Evolutionary conservation across 2,797 vertebrate genomes (phyloP), one percentile per base, ranked within the genome.

Genomic region (Gorsachius magnificus): DNA sequence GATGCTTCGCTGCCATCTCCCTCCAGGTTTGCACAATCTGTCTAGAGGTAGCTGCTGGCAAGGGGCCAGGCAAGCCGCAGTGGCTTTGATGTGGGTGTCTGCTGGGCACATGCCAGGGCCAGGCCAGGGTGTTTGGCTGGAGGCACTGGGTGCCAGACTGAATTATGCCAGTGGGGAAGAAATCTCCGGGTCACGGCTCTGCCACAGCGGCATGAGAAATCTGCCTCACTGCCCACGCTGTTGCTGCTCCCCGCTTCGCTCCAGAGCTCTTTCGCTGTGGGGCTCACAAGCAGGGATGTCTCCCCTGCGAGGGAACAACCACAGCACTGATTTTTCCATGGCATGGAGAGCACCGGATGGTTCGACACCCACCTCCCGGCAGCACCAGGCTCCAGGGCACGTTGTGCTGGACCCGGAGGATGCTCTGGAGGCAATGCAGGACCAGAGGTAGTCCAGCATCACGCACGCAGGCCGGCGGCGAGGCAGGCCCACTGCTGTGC

Each of bases 1-100:
- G 86, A 69, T 92, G 93, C 91, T 86, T 46, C 3, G 1, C 77
- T 77, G 51, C 25, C 75, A 16, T 38, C 68, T 92, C 90, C 80
- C 86, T 93, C 88, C 81, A 90, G 88, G 90, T 80, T 68, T 82
- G 56, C 61, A 72, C 85, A 66, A 82, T 86, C 80, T 71, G 75
- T 77, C 84, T 93, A 70, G 92, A 95, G 87, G 93, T 86, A 82
- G 90, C 89, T 88, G 77, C 93, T 87, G 90, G 82, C 81, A 5
- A 38, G 69, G 68, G 28, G 48, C 91, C 88, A 90, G 64, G 68
- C 64, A 4, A 88, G 66, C 57, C 24, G 7, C 43, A 9, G 64
- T 36, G 45, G 33, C 91, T 95, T 96, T 94, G 83, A 95, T 96
- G 96, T 92, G 92, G 94, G 89, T 87, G 80, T 90, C 95, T 95